A percentile compares a stretch with the other conserved stretches of the same genome.
These are phyloP conservation scores for Holotrichia oblita DNA, from an alignment of 1,140 invertebrate genomes.

Conservation along the genomic window DNA sequence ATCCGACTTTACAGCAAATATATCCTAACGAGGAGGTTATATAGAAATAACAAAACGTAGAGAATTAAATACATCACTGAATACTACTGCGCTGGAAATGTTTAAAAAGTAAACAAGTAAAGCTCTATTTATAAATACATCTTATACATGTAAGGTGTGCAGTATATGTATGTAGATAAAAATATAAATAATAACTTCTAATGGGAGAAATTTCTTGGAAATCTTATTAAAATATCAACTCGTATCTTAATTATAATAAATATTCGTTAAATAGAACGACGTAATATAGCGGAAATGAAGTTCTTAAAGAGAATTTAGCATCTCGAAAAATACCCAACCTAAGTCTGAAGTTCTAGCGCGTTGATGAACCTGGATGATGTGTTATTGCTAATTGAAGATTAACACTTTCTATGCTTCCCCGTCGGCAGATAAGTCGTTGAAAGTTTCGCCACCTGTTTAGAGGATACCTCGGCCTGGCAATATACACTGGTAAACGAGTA, in stretches of 20 bases:
- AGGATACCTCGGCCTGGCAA: not conserved
- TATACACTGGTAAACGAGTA: not conserved
- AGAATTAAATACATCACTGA: too few relatives aligned
- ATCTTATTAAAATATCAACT: conserved; percentile 9
- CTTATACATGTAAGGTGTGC: too few relatives aligned
- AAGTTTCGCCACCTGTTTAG: conserved; percentile 17
- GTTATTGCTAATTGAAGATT: conserved; percentile 34
- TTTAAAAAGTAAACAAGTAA: too few relatives aligned
- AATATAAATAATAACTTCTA: not conserved
- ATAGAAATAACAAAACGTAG: too few relatives aligned
- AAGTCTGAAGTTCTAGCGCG: not conserved
- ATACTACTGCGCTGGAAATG: too few relatives aligned
- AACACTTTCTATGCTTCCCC: conserved; percentile 14
- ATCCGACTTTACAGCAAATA: too few relatives aligned
- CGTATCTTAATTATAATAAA: conserved; percentile 19
- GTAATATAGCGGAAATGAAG: not conserved
- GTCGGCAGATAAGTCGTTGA: conserved; percentile 11
- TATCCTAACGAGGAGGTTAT: too few relatives aligned
- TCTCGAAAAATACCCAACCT: not conserved
- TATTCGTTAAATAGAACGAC: not conserved
- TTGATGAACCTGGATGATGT: conserved; percentile 26
- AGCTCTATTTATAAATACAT: too few relatives aligned
- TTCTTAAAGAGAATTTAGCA: not conserved
- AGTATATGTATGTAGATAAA: too few relatives aligned
- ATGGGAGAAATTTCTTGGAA: not conserved